These are phyloP conservation scores for Megaceryle alcyon DNA, from an alignment of 2,797 vertebrate species.

Conservation along the genomic window DNA sequence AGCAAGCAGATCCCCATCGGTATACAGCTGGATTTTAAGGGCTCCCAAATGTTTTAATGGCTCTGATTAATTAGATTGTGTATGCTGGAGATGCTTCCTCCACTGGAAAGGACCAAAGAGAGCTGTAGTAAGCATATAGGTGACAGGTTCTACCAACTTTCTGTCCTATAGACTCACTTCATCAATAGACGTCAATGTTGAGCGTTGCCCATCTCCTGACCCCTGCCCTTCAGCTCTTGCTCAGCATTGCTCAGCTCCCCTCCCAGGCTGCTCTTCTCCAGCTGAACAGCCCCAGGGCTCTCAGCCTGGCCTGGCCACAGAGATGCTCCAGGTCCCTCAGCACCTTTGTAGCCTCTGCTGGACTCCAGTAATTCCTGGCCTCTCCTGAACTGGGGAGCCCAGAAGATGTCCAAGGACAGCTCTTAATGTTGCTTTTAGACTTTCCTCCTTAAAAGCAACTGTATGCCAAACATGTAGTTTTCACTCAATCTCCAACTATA, in stretches of 20 bases:
- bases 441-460: background rate
- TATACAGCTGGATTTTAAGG: background rate
- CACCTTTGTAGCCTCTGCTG: background rate
- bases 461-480: background rate
- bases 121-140: background rate
- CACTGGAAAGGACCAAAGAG: background rate
- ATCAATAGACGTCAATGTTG: background rate
- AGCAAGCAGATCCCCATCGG: background rate
- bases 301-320: background rate
- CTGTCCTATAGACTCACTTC: background rate
- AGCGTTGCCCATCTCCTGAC: background rate
- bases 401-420: background rate
- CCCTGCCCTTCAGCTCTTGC: background rate
- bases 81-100: background rate
- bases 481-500: background rate
- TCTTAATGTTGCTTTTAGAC: rapidly evolving
- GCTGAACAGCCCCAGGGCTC: background rate
- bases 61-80: background rate
- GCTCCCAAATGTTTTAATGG: background rate
- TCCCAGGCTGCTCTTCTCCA: background rate
- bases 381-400: background rate
- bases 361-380: background rate
- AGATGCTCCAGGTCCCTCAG: background rate
- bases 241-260: background rate
- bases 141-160: background rate